Base-by-base conservation (phyloP, 2,113 vertebrate genomes). In the Anseranas semipalmata region DNA sequence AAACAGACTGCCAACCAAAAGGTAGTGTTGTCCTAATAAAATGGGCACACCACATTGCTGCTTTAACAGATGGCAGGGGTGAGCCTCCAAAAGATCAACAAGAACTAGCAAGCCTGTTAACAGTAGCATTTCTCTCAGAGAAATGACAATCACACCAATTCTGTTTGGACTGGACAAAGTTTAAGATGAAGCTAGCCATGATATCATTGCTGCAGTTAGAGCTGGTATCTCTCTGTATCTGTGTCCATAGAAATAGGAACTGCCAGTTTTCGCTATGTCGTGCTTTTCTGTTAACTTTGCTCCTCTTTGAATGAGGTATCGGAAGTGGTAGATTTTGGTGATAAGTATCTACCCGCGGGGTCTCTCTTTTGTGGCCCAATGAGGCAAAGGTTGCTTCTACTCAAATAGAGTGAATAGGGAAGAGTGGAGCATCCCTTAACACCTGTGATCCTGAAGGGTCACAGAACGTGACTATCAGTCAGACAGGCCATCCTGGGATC, bases 71-170 rank as follows among this genome's bases (percentile, higher is more conserved):
- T 92, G 96, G 85, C 72, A 93, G 67, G 85, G 84, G 41, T 80
- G 50, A 79, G 93, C 93, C 91, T 96, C 75, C 85, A 92, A 93
- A 95, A 94, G 91, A 94, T 93, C 91, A 89, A 16, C 66, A 58
- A 73, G 66, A 81, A 41, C 41, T 65, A 88, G 63, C 21, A 85
- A 94, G 67, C 22, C n/a, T 91, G 37, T 70, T 85, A 56, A n/a
- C 32, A 87, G 53, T 4, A 55, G 27, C 30, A n/a, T 50, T 87
- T 13, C 35, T 89, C 25, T 37, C 58, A 62, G 56, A 30, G 46
- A 86, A 91, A 67, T 1, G 7, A 62, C 41, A 91, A 14, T 43
- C 41, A 10, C 43, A 41, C 16, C 22, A 48, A 37, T 55, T 82
- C 66, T 76, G 4, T 59, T 79, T 53, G 66, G 53, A 56, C 41